A percentile compares a stretch with the other conserved stretches of the same genome.
Evolutionary conservation across 2,113 vertebrate genomes (phyloP).

Genomic region (Ictalurus punctatus): DNA sequence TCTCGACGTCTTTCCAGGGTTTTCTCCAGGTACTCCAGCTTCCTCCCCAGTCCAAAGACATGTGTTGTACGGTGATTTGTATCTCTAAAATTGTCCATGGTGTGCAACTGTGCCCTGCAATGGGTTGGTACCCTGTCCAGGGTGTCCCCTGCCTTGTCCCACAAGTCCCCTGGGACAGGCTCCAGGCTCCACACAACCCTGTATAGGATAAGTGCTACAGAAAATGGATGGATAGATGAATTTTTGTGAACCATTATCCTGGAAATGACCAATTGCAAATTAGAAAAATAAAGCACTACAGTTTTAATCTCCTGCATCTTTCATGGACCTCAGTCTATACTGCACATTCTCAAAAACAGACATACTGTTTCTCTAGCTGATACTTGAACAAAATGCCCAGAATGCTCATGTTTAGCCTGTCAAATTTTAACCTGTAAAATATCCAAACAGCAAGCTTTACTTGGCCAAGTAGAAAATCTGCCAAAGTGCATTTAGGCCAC

Average conservation of each 20-base stretch:
- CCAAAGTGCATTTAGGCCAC: constrained; percentile 28
- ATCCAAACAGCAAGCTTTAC: background rate
- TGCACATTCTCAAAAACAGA: background rate
- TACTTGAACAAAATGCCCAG: background rate
- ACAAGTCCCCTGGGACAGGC: too few species aligned
- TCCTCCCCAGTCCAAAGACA: too few species aligned
- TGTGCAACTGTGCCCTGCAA: too few species aligned
- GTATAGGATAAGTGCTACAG: too few species aligned
- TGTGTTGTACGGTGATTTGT: too few species aligned
- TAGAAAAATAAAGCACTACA: background rate
- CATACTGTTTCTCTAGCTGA: background rate
- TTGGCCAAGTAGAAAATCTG: background rate
- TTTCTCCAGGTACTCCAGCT: too few species aligned
- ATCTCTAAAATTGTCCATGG: too few species aligned
- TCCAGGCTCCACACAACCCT: too few species aligned
- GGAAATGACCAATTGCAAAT: background rate
- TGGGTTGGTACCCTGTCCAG: too few species aligned
- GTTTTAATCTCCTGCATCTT: background rate
- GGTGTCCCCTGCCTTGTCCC: too few species aligned
- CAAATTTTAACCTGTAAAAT: background rate
- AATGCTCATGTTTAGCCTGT: background rate
- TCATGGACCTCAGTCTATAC: background rate
- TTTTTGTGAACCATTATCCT: background rate
- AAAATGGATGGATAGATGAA: too few species aligned
- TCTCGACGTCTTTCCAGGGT: too few species aligned